Evolutionary conservation across 2,113 vertebrate species (phyloP).

Genomic region (Ammodytes marinus): DNA sequence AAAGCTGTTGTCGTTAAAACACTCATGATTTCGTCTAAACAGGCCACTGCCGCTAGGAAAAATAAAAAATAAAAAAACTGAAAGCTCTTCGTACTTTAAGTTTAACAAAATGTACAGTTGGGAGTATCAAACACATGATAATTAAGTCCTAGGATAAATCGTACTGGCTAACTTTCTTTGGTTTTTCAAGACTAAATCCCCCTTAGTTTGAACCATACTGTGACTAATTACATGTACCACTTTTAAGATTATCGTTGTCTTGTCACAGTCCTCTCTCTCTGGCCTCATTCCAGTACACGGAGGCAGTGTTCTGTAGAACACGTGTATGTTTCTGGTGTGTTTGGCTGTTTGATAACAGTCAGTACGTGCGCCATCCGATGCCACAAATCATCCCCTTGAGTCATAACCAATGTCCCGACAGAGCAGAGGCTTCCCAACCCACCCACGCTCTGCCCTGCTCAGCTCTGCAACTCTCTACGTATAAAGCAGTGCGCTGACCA

Average conservation of each 20-base stretch:
- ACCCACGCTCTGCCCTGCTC: constrained; percentile 37
- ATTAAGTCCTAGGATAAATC: neutral
- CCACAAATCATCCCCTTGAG: constrained; percentile 66
- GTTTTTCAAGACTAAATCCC: neutral
- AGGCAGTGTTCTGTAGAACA: constrained; percentile 9
- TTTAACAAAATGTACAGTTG: neutral
- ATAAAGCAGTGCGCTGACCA: constrained; percentile 57
- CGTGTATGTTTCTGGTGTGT: constrained; percentile 30
- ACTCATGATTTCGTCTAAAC: too few species aligned
- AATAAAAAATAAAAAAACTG: too few species aligned
- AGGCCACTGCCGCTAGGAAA: too few species aligned
- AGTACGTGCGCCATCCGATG: constrained; percentile 32
- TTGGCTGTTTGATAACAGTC: constrained; percentile 36
- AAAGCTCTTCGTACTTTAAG: too few species aligned
- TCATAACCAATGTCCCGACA: constrained; percentile 41
- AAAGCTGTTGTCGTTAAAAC: too few species aligned
- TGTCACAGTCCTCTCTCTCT: neutral
- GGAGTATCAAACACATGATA: neutral
- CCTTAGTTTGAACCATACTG: constrained; percentile 1
- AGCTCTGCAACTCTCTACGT: constrained; percentile 44
- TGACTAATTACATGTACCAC: neutral
- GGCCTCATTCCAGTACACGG: constrained; percentile 1
- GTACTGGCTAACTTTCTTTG: neutral
- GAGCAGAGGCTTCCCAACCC: constrained; percentile 49
- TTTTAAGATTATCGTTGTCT: neutral